phyloP scores from a whole-genome alignment of 1,140 invertebrate genomes.

The Diprion similis region DNA sequence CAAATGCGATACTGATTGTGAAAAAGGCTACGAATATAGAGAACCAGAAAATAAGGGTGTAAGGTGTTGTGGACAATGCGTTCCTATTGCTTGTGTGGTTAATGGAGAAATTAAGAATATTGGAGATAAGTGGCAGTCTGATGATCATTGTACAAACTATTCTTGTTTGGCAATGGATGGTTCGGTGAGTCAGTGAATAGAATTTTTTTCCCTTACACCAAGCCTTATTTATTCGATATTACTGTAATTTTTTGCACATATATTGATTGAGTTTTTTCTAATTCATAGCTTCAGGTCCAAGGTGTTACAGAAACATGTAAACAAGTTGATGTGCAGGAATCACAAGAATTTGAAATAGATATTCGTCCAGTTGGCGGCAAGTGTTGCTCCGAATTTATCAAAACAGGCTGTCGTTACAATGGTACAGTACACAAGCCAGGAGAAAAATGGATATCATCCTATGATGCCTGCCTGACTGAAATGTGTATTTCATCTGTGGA shows the following conservation, averaged over 20 bases:
- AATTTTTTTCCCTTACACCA: neutral
- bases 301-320: slow-evolving; percentile 55
- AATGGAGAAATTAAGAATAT: slow-evolving; percentile 59
- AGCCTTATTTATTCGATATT: neutral
- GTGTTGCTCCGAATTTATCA: slow-evolving; percentile 65
- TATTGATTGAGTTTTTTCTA: slow-evolving; percentile 18
- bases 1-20: slow-evolving; percentile 44
- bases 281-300: slow-evolving; percentile 57
- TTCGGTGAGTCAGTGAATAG: slow-evolving; percentile 54
- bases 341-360: slow-evolving; percentile 61
- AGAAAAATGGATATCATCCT: slow-evolving; percentile 63
- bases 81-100: slow-evolving; percentile 67
- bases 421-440: slow-evolving; percentile 64
- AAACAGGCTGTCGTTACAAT: slow-evolving; percentile 64
- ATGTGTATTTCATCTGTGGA: slow-evolving; percentile 62
- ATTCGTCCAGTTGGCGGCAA: slow-evolving; percentile 53
- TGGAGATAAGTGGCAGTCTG: slow-evolving; percentile 65
- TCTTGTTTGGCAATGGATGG: slow-evolving; percentile 63
- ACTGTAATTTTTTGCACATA: slow-evolving; percentile 7
- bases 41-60: slow-evolving; percentile 44
- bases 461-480: slow-evolving; percentile 66
- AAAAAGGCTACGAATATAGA: slow-evolving; percentile 56
- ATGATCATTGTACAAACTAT: slow-evolving; percentile 68
- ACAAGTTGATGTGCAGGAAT: slow-evolving; percentile 46
- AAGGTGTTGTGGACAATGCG: slow-evolving; percentile 72